These are phyloP conservation scores for Hyppa rectilinea DNA, from an alignment of 2,888 invertebrate genomes.

Conservation along the genomic window DNA sequence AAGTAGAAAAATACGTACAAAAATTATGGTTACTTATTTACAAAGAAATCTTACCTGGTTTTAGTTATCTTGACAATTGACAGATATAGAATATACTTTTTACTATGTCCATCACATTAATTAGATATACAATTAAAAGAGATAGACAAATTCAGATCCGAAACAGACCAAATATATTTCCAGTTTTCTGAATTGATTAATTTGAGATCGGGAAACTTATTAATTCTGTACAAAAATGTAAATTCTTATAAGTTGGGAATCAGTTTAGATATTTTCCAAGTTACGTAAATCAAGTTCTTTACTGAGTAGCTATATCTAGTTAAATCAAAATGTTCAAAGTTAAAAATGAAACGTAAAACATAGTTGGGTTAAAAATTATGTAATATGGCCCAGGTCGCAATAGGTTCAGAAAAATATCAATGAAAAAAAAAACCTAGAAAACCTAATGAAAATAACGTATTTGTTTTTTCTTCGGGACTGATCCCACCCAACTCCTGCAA, in stretches of 20 bases:
- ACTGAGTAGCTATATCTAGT: too few relatives aligned
- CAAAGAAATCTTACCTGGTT: background rate
- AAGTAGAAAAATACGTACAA: background rate
- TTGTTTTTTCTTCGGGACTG: background rate
- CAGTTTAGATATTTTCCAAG: background rate
- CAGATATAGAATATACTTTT: background rate
- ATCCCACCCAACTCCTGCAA: constrained; percentile 8
- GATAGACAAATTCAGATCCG: background rate
- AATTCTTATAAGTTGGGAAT: background rate
- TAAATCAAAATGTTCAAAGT: background rate
- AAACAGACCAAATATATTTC: background rate
- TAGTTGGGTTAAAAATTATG: background rate
- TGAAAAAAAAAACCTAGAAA: background rate
- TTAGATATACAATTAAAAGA: background rate
- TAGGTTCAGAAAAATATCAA: background rate
- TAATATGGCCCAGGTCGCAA: background rate
- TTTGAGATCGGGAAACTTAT: background rate
- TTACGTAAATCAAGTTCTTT: background rate
- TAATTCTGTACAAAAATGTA: background rate
- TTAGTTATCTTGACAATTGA: background rate
- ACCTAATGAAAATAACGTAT: background rate
- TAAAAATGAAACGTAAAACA: background rate
- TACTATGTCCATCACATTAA: background rate
- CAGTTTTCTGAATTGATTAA: background rate
- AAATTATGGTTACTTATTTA: too few relatives aligned